A percentile compares a stretch with the other conserved stretches of the same genome.
These are phyloP conservation scores for Schlechtendalia chinensis DNA, from an alignment of 1,140 invertebrate species.

Conservation along the genomic window DNA sequence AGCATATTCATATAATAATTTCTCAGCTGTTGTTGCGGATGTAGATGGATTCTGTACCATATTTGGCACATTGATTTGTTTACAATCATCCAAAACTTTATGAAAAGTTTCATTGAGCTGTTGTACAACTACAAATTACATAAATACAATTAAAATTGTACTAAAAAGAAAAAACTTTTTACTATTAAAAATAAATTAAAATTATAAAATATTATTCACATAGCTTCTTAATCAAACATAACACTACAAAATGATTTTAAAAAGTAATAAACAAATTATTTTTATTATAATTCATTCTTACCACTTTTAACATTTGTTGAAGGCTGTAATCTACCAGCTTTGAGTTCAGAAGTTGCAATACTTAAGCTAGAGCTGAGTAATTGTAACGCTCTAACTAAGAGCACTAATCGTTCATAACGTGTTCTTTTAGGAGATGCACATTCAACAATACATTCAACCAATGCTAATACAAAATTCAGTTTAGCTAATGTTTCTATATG, in stretches of 20 bases:
- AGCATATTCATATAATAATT: slow-evolving; percentile 92
- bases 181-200: too few relatives aligned
- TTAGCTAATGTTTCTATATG: slow-evolving; percentile 93
- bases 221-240: too few relatives aligned
- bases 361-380: slow-evolving; percentile 88
- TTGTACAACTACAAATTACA: slow-evolving; percentile 68
- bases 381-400: slow-evolving; percentile 86
- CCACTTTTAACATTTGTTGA: slow-evolving; percentile 86
- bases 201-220: too few relatives aligned
- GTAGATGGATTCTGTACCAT: slow-evolving; percentile 69
- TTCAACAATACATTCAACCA: slow-evolving; percentile 87
- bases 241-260: too few relatives aligned
- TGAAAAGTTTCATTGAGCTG: slow-evolving; percentile 88
- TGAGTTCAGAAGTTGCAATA: slow-evolving; percentile 84
- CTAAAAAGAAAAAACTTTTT: too few relatives aligned
- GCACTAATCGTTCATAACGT: slow-evolving; percentile 82
- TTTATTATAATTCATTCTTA: slow-evolving; percentile 56
- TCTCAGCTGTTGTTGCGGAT: slow-evolving; percentile 82
- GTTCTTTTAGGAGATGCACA: slow-evolving; percentile 68
- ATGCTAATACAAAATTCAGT: slow-evolving; percentile 82
- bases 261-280: not conserved
- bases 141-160: not conserved
- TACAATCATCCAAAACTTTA: slow-evolving; percentile 81
- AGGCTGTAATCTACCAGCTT: slow-evolving; percentile 78
- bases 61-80: slow-evolving; percentile 79